phyloP scores from a whole-genome alignment of 2,113 vertebrate species.

The Triplophysa tibetana region DNA sequence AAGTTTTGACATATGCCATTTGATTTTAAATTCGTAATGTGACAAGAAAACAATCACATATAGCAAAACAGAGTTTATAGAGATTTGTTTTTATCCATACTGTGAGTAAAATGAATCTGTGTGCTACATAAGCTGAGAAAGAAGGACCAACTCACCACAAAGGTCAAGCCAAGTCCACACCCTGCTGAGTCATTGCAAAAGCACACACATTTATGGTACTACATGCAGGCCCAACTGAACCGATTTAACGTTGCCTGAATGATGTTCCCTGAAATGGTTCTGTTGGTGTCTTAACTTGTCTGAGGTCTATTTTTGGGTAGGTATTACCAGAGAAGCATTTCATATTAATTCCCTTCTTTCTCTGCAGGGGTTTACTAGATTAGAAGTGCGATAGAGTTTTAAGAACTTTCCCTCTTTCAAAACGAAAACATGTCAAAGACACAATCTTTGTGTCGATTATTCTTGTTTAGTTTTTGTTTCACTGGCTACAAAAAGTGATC shows the following conservation, averaged over 20 bases:
- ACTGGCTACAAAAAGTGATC: too few species aligned
- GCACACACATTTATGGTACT: neutral
- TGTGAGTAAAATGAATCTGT: neutral
- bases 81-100: neutral
- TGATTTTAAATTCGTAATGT: neutral
- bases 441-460: neutral
- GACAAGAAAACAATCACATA: neutral
- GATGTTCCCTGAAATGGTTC: neutral
- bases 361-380: slow-evolving; percentile 44
- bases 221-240: neutral
- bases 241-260: neutral
- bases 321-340: neutral
- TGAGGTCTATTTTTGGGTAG: neutral
- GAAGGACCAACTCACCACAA: slow-evolving; percentile 12
- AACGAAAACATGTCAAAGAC: neutral
- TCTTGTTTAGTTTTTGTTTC: neutral
- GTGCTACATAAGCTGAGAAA: neutral
- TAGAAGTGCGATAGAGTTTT: slow-evolving; percentile 18
- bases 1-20: neutral
- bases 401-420: slow-evolving; percentile 33
- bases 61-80: neutral
- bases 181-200: slow-evolving; percentile 49
- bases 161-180: slow-evolving; percentile 35
- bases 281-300: neutral
- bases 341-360: neutral